Conservation (phyloP, 2,797 vertebrate genomes). For the Poecilia velifera region DNA sequence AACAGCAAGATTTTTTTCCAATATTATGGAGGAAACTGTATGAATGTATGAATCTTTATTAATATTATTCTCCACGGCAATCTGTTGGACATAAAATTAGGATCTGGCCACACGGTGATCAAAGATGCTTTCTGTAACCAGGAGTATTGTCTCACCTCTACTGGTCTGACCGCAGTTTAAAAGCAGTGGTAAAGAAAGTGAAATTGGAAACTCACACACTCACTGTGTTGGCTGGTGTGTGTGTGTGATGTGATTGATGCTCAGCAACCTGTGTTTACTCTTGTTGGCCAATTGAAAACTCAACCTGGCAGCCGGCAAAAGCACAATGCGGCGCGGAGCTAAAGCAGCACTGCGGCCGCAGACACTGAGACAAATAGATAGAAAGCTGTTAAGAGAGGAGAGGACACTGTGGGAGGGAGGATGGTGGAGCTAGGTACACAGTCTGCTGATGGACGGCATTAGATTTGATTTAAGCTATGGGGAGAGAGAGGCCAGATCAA, state of each 20-base stretch:
- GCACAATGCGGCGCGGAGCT: constrained; percentile 72
- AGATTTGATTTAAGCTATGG: constrained; percentile 63
- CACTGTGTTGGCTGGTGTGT: constrained; percentile 38
- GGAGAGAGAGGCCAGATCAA: constrained; percentile 25
- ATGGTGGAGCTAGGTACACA: constrained; percentile 34
- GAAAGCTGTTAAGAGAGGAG: constrained; percentile 74
- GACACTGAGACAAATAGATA: constrained; percentile 81
- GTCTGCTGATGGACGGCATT: constrained; percentile 57
- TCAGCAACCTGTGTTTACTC: constrained; percentile 78
- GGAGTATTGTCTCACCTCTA: constrained; percentile 40
- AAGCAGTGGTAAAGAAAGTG: constrained; percentile 51
- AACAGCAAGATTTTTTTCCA: not conserved
- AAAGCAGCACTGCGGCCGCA: constrained; percentile 73
- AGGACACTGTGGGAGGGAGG: constrained; percentile 48
- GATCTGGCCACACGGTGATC: constrained; percentile 24
- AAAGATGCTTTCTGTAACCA: constrained; percentile 20
- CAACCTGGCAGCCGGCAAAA: constrained; percentile 64
- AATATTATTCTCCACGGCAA: not conserved
- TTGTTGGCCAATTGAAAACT: constrained; percentile 77
- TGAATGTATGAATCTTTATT: not conserved
- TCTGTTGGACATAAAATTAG: constrained; percentile 29
- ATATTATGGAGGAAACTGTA: not conserved
- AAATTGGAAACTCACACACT: constrained; percentile 68
- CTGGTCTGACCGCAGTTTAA: constrained; percentile 52
- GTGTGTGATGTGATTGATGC: constrained; percentile 77